Conservation (phyloP, 2,797 vertebrate genomes). For the Thalassophryne amazonica region DNA sequence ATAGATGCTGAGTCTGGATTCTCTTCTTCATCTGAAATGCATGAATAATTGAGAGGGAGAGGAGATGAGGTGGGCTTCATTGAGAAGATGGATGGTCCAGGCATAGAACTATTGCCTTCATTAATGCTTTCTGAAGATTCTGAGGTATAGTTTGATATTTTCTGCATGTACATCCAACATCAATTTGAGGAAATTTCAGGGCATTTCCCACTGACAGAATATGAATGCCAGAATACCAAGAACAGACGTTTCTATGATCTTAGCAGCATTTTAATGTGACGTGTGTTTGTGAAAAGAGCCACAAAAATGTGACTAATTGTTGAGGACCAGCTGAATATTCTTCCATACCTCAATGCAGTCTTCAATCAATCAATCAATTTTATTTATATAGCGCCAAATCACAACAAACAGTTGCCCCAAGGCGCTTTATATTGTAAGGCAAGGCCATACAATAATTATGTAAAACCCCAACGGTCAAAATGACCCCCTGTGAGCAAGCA, state of each 20-base stretch:
- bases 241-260: constrained; percentile 12
- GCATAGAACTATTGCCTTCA: constrained; percentile 45
- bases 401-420: no score
- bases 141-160: constrained; percentile 35
- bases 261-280: no score
- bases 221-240: no score
- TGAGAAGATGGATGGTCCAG: constrained; percentile 67
- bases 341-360: background rate
- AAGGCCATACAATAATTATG: no score
- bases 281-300: no score
- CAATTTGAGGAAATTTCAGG: constrained; percentile 10
- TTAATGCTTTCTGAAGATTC: constrained; percentile 42
- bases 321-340: background rate
- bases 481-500: no score
- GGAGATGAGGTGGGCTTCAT: constrained; percentile 74
- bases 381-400: no score
- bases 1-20: constrained; percentile 81
- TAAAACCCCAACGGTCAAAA: no score
- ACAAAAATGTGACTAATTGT: background rate
- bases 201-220: no score
- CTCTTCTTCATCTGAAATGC: constrained; percentile 75
- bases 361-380: no score
- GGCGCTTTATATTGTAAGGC: no score
- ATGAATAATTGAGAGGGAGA: constrained; percentile 80
- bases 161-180: constrained; percentile 11